A percentile compares a stretch with the other conserved stretches of the same genome.
phyloP scores from a whole-genome alignment of 1,140 invertebrate genomes.

The Bombus soroeensis region DNA sequence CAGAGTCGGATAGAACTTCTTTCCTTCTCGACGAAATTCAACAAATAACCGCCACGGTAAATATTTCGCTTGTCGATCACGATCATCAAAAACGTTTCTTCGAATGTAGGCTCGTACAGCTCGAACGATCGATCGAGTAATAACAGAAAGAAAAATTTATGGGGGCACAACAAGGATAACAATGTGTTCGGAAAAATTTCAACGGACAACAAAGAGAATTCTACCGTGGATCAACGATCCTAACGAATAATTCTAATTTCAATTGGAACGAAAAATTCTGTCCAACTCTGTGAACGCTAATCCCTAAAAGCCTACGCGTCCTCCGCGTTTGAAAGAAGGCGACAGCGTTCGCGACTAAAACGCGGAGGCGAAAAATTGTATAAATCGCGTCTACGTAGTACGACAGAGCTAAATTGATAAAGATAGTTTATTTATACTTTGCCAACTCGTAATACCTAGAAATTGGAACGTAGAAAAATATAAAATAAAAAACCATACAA shows the following conservation, averaged over 20 bases:
- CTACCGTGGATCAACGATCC: neutral
- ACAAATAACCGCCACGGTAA: neutral
- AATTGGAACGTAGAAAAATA: slow-evolving; percentile 55
- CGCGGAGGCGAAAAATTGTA: slow-evolving; percentile 7
- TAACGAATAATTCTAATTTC: neutral
- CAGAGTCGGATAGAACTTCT: slow-evolving; percentile 38
- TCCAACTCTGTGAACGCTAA: slow-evolving; percentile 31
- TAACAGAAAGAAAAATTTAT: too few relatives aligned
- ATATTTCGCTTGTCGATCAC: neutral
- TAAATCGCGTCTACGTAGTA: slow-evolving; percentile 10
- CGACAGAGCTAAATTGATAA: slow-evolving; percentile 1
- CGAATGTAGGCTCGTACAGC: neutral
- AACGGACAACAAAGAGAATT: neutral
- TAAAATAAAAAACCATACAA: slow-evolving; percentile 52
- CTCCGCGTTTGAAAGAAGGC: neutral
- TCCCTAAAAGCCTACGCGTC: neutral
- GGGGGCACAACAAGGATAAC: too few relatives aligned
- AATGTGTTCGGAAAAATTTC: too few relatives aligned
- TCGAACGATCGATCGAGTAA: neutral
- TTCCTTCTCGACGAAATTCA: neutral
- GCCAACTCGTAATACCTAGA: slow-evolving; percentile 11
- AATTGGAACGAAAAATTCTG: neutral
- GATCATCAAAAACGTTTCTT: neutral
- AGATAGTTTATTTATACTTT: neutral
- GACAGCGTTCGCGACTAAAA: neutral